phyloP scores from a whole-genome alignment of 1,140 invertebrate genomes.

The Pseudomyrmex sp. region DNA sequence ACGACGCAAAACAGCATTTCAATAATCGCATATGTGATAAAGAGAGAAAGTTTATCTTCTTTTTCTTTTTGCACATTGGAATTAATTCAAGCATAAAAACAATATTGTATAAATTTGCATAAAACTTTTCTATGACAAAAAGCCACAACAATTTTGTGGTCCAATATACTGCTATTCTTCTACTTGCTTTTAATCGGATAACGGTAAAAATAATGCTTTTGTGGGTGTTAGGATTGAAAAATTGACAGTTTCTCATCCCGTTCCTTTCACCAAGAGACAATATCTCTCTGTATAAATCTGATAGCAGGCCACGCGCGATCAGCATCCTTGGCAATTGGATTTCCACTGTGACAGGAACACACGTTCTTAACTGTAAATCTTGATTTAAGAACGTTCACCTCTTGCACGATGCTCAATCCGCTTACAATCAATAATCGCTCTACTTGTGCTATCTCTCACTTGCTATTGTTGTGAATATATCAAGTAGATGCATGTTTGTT shows the following conservation, averaged over 20 bases:
- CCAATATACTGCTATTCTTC: not conserved
- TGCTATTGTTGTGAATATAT: not conserved
- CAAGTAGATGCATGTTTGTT: too few species aligned
- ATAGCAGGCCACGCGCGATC: conserved; percentile 25
- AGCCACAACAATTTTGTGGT: not conserved
- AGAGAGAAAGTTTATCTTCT: not conserved
- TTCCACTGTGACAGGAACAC: not conserved
- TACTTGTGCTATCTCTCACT: not conserved
- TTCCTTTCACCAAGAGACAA: not conserved
- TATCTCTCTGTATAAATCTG: not conserved
- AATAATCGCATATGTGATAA: not conserved
- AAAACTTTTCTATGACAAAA: not conserved
- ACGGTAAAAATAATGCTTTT: not conserved
- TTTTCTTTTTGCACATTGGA: not conserved
- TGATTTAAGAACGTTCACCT: conserved; percentile 44
- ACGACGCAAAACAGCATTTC: not conserved
- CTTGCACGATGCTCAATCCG: not conserved
- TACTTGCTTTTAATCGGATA: not conserved
- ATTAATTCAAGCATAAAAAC: conserved; percentile 1
- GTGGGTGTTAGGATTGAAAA: not conserved
- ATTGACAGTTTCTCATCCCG: not conserved
- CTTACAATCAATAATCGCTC: not conserved
- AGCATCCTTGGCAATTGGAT: conserved; percentile 18
- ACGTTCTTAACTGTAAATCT: conserved; percentile 48
- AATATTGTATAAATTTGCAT: not conserved